Evolutionary conservation across 2,113 vertebrate species (phyloP).

Genomic region (Pygoscelis adeliae): DNA sequence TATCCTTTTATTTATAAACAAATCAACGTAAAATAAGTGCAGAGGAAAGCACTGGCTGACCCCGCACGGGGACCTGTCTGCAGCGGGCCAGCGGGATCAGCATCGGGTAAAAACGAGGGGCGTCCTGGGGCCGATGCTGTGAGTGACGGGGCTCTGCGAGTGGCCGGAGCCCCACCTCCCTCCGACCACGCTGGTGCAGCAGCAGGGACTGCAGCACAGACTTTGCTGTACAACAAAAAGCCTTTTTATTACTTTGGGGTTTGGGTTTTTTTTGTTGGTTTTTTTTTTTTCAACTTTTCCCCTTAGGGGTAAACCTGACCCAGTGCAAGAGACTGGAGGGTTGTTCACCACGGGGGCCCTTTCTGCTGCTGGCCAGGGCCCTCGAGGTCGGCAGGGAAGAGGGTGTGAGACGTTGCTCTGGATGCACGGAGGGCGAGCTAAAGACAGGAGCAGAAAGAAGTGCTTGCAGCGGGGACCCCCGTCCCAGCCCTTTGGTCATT

Average conservation of each 20-base stretch:
- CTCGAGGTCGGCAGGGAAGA: background rate
- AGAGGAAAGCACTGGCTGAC: constrained; percentile 54
- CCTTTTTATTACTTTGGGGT: background rate
- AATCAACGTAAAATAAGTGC: constrained; percentile 71
- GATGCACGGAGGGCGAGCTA: background rate
- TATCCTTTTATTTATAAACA: constrained; percentile 78
- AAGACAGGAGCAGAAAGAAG: background rate
- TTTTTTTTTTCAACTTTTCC: constrained; percentile 1
- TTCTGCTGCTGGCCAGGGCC: background rate
- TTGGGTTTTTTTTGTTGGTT: background rate
- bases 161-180: background rate
- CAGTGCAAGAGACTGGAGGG: background rate
- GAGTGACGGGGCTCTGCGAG: background rate
- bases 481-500: background rate
- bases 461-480: background rate
- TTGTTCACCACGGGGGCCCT: background rate
- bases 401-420: background rate
- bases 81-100: background rate
- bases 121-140: background rate
- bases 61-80: constrained; percentile 21
- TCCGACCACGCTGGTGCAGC: background rate
- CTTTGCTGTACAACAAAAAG: background rate
- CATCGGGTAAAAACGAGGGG: background rate
- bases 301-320: constrained; percentile 56
- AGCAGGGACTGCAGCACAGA: background rate